Conservation (phyloP, 2,797 vertebrate species). For the Neostethus bicornis region DNA sequence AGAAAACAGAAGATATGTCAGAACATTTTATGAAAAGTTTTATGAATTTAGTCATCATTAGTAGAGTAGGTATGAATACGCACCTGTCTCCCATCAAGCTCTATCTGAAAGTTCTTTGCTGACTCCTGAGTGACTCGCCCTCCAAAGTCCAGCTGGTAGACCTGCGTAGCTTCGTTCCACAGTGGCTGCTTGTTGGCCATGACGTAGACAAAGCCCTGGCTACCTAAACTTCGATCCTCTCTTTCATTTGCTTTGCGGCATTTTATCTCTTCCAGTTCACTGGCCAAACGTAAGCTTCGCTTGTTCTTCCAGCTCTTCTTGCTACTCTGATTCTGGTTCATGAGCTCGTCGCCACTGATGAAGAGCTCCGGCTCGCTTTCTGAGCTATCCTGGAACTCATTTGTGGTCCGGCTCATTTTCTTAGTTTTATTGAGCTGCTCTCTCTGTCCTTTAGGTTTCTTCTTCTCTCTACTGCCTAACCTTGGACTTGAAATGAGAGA, state of each 20-base stretch:
- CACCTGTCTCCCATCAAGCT: slow-evolving; percentile 98
- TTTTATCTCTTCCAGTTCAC: slow-evolving; percentile 94
- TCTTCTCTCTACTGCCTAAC: slow-evolving; percentile 93
- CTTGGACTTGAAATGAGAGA: slow-evolving; percentile 94
- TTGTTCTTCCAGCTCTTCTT: slow-evolving; percentile 99
- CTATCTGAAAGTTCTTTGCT: slow-evolving; percentile 98
- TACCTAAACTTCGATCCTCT: slow-evolving; percentile 94
- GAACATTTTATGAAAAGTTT: not conserved
- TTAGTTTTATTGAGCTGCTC: slow-evolving; percentile 92
- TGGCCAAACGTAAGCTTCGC: slow-evolving; percentile 88
- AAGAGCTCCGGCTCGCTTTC: slow-evolving; percentile 98
- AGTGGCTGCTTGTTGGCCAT: slow-evolving; percentile 99
- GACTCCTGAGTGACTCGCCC: slow-evolving; percentile 98
- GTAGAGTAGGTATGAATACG: too few relatives aligned
- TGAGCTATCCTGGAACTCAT: slow-evolving; percentile 97
- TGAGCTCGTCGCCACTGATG: slow-evolving; percentile 95
- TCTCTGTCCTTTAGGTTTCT: slow-evolving; percentile 94
- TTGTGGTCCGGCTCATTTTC: slow-evolving; percentile 91
- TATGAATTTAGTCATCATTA: not conserved
- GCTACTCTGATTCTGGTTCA: slow-evolving; percentile 97
- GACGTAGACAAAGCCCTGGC: slow-evolving; percentile 96
- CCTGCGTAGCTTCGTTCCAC: slow-evolving; percentile 98
- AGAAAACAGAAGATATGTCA: slow-evolving; percentile 62
- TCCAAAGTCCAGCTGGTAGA: slow-evolving; percentile 98
- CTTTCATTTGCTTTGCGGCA: slow-evolving; percentile 94